A percentile compares a stretch with the other conserved stretches of the same genome.
phyloP scores from a whole-genome alignment of 2,888 invertebrate genomes.

The Galerucella pusilla region DNA sequence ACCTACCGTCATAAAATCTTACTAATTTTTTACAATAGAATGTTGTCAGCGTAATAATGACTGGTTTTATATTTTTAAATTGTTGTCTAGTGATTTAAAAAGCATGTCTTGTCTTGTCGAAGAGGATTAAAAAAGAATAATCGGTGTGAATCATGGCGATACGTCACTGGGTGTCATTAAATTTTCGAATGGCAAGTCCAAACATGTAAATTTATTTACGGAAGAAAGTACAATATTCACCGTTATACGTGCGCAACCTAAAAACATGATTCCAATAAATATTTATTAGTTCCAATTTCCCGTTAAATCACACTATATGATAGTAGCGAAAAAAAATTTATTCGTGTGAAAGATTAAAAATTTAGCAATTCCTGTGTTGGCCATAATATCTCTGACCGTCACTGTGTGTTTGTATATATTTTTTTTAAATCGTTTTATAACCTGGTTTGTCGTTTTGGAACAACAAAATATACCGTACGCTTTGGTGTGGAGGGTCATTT shows the following conservation, averaged over 20 bases:
- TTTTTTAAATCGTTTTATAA: slow-evolving; percentile 11
- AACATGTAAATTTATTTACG: too few relatives aligned
- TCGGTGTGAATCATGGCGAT: too few relatives aligned
- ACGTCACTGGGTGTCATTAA: too few relatives aligned
- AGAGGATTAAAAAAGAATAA: too few relatives aligned
- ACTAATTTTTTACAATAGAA: too few relatives aligned
- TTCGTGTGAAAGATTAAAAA: not conserved
- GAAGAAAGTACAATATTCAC: not conserved
- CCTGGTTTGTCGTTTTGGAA: slow-evolving; percentile 1
- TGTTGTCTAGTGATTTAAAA: too few relatives aligned
- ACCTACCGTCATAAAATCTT: too few relatives aligned
- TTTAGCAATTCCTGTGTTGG: slow-evolving; percentile 3
- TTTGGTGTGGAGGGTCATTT: slow-evolving; percentile 10
- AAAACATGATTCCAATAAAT: slow-evolving; percentile 5
- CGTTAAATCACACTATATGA: not conserved
- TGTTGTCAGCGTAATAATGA: too few relatives aligned
- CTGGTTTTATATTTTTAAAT: too few relatives aligned
- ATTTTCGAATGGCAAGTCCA: too few relatives aligned
- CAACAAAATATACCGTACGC: slow-evolving; percentile 17
- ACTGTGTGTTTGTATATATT: not conserved
- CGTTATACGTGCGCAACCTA: not conserved
- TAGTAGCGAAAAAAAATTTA: not conserved
- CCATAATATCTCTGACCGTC: not conserved
- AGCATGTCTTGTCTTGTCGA: too few relatives aligned
- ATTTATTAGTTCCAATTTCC: not conserved